These are phyloP conservation scores for Daphoenositta chrysoptera DNA, from an alignment of 2,113 vertebrate genomes.

Conservation along the genomic window DNA sequence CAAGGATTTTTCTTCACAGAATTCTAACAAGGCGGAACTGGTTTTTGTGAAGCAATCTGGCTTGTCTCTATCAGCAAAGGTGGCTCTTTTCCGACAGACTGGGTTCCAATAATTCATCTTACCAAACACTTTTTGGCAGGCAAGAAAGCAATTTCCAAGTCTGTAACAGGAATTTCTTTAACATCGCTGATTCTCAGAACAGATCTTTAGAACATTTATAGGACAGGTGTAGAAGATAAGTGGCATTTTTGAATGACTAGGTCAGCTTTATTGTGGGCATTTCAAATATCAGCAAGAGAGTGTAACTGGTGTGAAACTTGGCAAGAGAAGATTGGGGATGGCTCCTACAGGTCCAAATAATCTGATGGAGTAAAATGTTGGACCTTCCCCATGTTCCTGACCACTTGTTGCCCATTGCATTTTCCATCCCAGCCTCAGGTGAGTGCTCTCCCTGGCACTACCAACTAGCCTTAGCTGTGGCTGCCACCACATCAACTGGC, in stretches of 20 bases:
- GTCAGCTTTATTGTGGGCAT: background rate
- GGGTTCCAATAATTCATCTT: background rate
- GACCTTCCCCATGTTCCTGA: background rate
- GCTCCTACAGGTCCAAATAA: background rate
- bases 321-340: background rate
- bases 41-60: background rate
- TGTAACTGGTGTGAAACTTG: background rate
- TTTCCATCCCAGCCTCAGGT: background rate
- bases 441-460: background rate
- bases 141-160: background rate
- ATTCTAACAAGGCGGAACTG: background rate
- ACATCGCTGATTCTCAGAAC: background rate
- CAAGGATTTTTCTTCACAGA: background rate
- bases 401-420: background rate
- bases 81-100: background rate
- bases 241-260: background rate
- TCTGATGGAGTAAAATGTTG: background rate
- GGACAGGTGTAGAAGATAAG: background rate
- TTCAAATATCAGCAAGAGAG: background rate
- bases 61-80: background rate
- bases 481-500: background rate
- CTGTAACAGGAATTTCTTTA: background rate
- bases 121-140: background rate
- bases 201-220: background rate
- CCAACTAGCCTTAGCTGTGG: background rate